Base-by-base conservation (phyloP, 2,888 invertebrate genomes). In the Himalopsyche japonica region DNA sequence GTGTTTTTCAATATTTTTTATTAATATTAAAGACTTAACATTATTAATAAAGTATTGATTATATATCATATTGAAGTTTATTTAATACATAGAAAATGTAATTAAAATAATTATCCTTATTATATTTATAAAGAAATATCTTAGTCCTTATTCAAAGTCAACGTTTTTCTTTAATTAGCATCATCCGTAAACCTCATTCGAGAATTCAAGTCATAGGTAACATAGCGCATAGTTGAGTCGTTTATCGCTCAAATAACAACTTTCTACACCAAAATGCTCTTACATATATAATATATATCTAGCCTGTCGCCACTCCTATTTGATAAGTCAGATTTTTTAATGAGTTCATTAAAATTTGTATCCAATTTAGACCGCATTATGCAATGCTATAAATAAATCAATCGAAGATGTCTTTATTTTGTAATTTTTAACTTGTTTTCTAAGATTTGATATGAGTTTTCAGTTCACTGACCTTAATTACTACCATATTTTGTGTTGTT, bases 161-260 rank as follows among this genome's bases (percentile, higher is more conserved):
- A 57, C 30, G 78, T 84, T 86, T 80, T 70, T 82, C 82, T 43
- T 85, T 86, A 86, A 86, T 86, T 86, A 86, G 84, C 85, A 83
- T 83, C 64, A 20, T 57, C 57, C 57, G 57, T 57, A 70, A 70
- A 70, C 70, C 15, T 70, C 70, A 18, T 77, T 77, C n/a, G 34
- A 34, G 77, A 43, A 37, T 77, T 77, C 77, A n/a, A 77, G 77
- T 37, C 34, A 34, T 77, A 77, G 77, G 77, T n/a, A 43, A 43
- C 37, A 34, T 20, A 20, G 37, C 37, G 10, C 37, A 77, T 20
- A 84, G 84, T 30, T 49, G 64, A 84, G 81, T 49, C 49, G 70
- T 84, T 84, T 84, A 84, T 85, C 82, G 76, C 81, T 10, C 24
- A 30, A 70, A 49, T 27, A 86, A 80, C 82, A 76, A 86, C 85